Percentiles rank a stretch among this genome's conserved stretches.
Evolutionary conservation across 1,140 invertebrate genomes (phyloP).

Genomic region (Ditylenchus dipsaci): DNA sequence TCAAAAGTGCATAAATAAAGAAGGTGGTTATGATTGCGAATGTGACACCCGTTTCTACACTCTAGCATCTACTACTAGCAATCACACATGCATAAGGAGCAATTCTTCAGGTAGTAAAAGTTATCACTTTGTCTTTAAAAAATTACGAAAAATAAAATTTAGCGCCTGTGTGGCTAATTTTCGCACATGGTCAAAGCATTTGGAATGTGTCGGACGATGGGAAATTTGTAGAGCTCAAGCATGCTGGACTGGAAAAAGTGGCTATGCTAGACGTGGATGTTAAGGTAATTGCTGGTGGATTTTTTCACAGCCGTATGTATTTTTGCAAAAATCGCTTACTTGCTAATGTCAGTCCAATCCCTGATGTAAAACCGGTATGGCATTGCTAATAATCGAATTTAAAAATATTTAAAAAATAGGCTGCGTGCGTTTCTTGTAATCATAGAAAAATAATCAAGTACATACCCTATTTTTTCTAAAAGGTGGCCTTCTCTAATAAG

Average conservation of each 20-base stretch:
- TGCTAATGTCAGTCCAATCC: too few species aligned
- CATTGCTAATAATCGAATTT: background rate
- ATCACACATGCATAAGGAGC: background rate
- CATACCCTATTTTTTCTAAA: background rate
- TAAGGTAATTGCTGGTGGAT: conserved; percentile 25
- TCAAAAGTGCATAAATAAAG: conserved; percentile 86
- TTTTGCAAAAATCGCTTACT: too few species aligned
- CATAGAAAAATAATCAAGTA: background rate
- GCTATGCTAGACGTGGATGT: conserved; percentile 51
- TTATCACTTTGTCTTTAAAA: background rate
- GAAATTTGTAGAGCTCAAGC: conserved; percentile 40
- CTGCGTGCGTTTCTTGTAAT: background rate
- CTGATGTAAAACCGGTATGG: too few species aligned
- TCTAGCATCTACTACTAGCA: conserved; percentile 56
- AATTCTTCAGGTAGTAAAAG: background rate
- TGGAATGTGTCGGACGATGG: conserved; percentile 50
- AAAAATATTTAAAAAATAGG: background rate
- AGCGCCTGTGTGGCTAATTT: conserved; percentile 45
- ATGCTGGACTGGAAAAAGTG: conserved; percentile 44
- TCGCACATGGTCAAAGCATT: conserved; percentile 49
- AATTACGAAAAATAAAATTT: conserved; percentile 18
- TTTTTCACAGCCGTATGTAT: too few species aligned
- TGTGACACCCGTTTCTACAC: conserved; percentile 85
- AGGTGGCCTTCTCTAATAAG: too few species aligned
- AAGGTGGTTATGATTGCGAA: conserved; percentile 88